These are phyloP conservation scores for Lytechinus variegatus DNA, from an alignment of 35 echinoderm and acorn worm species.

Conservation along the genomic window DNA sequence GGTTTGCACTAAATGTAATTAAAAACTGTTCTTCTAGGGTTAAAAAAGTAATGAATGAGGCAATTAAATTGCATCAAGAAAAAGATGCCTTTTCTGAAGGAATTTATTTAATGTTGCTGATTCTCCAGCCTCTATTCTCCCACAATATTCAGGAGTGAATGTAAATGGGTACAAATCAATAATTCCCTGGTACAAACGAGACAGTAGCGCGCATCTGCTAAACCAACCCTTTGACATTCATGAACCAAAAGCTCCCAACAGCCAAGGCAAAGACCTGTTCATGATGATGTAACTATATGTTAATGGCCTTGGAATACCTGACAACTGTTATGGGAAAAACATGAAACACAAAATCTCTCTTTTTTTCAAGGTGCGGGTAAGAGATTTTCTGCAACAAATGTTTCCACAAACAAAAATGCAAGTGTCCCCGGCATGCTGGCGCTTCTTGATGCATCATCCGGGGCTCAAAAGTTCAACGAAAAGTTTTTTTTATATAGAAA, in stretches of 20 bases:
- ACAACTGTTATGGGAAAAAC: background rate
- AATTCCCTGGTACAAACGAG: background rate
- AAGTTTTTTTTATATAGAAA: too few relatives aligned
- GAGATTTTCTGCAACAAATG: too few relatives aligned
- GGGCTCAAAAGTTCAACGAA: too few relatives aligned
- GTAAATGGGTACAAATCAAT: background rate
- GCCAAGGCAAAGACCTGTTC: background rate
- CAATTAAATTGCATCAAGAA: background rate
- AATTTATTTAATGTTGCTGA: background rate
- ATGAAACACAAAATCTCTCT: background rate
- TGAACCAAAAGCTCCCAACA: background rate
- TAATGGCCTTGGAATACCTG: background rate
- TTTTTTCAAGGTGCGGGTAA: background rate
- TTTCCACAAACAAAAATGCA: background rate
- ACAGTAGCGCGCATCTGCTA: background rate
- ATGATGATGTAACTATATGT: background rate
- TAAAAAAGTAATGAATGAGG: too few relatives aligned
- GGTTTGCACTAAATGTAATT: too few relatives aligned
- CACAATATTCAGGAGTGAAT: background rate
- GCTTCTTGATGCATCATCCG: background rate
- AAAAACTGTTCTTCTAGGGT: too few relatives aligned
- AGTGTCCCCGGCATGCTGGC: background rate
- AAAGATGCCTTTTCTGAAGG: background rate
- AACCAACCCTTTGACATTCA: background rate
- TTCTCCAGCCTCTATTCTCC: background rate